Percentiles rank a stretch among this genome's conserved stretches.
phyloP scores from a whole-genome alignment of 1,140 invertebrate genomes.

The Drosophila pandora region DNA sequence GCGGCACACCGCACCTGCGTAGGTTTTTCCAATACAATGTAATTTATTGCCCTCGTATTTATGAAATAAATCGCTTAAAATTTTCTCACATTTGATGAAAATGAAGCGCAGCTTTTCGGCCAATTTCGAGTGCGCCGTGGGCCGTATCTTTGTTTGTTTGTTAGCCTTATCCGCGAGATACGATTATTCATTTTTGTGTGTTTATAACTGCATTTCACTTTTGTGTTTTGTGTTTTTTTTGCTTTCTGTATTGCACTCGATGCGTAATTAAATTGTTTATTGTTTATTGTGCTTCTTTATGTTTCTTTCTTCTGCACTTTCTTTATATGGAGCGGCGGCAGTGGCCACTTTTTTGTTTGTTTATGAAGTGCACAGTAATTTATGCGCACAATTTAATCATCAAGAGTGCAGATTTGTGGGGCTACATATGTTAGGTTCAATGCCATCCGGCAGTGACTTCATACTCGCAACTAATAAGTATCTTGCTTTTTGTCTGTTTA shows the following conservation, averaged over 20 bases:
- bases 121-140: constrained; percentile 60
- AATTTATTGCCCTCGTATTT: constrained; percentile 57
- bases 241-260: constrained; percentile 20
- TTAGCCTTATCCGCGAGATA: constrained; percentile 21
- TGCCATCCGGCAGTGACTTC: constrained; percentile 13
- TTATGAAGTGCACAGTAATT: constrained; percentile 38
- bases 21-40: constrained; percentile 44
- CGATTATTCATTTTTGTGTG: constrained; percentile 64
- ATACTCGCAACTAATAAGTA: constrained; percentile 23
- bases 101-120: constrained; percentile 13
- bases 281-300: constrained; percentile 52
- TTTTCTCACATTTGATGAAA: constrained; percentile 52
- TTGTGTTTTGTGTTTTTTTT: constrained; percentile 56
- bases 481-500: constrained; percentile 22
- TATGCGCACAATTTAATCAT: constrained; percentile 54
- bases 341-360: constrained; percentile 18
- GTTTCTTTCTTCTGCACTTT: constrained; percentile 44
- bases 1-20: constrained; percentile 19
- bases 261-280: constrained; percentile 67
- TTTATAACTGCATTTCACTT: constrained; percentile 71
- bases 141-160: constrained; percentile 44
- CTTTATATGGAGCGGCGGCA: constrained; percentile 31
- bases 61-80: constrained; percentile 28
- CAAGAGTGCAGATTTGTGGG: constrained; percentile 18
- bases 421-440: constrained; percentile 36